Base-by-base conservation (phyloP, 2,888 invertebrate species). In the Cacoxenus indagator region DNA sequence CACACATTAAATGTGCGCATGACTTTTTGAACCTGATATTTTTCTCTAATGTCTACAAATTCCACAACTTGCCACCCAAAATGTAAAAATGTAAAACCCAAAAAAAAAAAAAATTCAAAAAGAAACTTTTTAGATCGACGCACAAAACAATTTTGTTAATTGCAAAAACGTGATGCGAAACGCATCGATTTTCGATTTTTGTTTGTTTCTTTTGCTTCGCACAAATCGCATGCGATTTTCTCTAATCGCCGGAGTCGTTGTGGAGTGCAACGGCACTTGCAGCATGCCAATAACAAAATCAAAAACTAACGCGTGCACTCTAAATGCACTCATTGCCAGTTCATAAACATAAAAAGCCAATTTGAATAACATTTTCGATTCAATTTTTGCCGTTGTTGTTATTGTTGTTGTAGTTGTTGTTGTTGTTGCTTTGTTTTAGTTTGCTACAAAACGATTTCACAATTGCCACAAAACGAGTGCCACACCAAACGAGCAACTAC, bases 311-410 rank as follows among this genome's bases (percentile, higher is more conserved):
- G n/a, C 37, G 37, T 14, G 37, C 14, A 14, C 37, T 11, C 37
- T 37, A 37, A 37, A 37, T 37, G 37, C 2, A 37, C 37, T 37
- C 37, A 37, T 43, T 22, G 62, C n/a, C 64, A 67, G 65, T 78
- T 81, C 75, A 78, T 78, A 77, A 82, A 83, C 82, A 83, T 83
- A 80, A 83, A 83, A 83, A 83, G 74, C 80, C 83, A 83, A 83
- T 83, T 83, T 83, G 82, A 76, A 83, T 80, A 83, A 82, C 82
- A 83, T 83, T 83, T 77, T 67, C 31, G 9, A 69, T 24, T 46
- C 11, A 45, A 46, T 64, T 48, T 64, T 48, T 48, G 51, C 22
- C 14, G 37, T 43, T 61, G 37, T 61, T 31, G 61, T 37, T 61
- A 37, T 43, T 19, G 14, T 31, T 61, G 17, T 61, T 31, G 22